Evolutionary conservation across 2,888 invertebrate species (phyloP), one percentile per base, ranked within the genome.

Genomic region (Idaea straminata): DNA sequence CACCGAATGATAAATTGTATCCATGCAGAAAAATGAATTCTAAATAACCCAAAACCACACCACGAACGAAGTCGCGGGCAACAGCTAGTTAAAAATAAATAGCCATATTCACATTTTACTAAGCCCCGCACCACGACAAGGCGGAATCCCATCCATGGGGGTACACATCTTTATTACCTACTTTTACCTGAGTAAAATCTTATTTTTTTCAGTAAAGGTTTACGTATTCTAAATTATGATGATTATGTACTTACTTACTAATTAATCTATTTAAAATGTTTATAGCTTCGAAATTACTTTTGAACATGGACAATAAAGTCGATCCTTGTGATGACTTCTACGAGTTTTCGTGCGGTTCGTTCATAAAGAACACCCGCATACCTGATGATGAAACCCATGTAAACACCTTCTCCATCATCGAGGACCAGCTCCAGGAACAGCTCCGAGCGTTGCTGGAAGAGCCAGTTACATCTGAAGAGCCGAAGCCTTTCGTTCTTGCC

Each of bases 321-420:
- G 95, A 96, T 71, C 97, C 97, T 0, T 97, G 97, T 81, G 96
- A 97, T 75, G 96, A 97, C 81, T 97, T 97, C 85, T 97, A 97
- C 83, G 93, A 95, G 76, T 97, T 96, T 81, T 95, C 97, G 0
- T 97, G 97, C 77, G 97, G 97, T 1, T 94, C 94, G 15, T 97
- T 96, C 85, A 85, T 96, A 57, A 94, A 94, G 79, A 94, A 93
- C 62, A 96, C 95, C 0, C 93, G 94, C 65, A 97, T 97, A 65
- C 96, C 97, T 0, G 97, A 97, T 72, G 97, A 97, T 83, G 96
- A 97, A 87, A 95, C 96, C 0, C 95, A 96, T 5, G 95, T 97
- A 57, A 96, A 96, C 71, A 94, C 95, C 2, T 96, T 97, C 89
- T 96, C 95, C 69, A 94, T 95, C 72, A 95, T 97, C 79, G 95